Base-by-base conservation (phyloP, 2,888 invertebrate species). In the Tridacna gigas region DNA sequence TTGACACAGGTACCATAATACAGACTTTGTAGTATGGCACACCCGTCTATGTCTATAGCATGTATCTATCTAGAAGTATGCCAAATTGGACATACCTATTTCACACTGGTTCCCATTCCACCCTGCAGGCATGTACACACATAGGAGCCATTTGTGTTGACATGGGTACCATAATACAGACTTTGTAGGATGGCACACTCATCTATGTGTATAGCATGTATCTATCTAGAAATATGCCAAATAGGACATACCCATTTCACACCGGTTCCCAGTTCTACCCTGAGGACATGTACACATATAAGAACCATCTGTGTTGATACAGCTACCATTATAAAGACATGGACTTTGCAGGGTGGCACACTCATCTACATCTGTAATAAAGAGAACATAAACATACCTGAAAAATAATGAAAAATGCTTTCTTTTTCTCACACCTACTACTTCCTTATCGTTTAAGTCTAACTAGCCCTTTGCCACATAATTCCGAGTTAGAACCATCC, bases 1-100 rank as follows among this genome's bases (percentile, higher is more conserved):
- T n/a, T n/a, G n/a, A 83, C 79, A 76, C 90, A n/a, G n/a, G 84
- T 88, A 9, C 85, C 90, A 15, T 84, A 82, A 78, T 90, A 84
- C 60, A 79, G 26, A 4, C 13, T 18, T 13, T 86, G 88, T 9
- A 67, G 77, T 20, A 48, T 79, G 2, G 67, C 22, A 56, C 83
- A 87, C 67, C 82, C 85, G n/a, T n/a, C n/a, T n/a, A n/a, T n/a
- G 81, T 89, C 37, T 37, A 37, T 7, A 7, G 7, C 37, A 37
- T 56, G 3, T 56, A 56, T 15, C 15, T 9, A 56, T 56, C 5
- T 56, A 20, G 63, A 22, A 25, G 25, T 12, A 9, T 13, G 2
- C 13, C 22, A n/a, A 63, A 3, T 4, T 22, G 22, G 12, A 73
- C 86, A 60, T 78, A 89, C 89, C 88, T 48, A 71, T 69, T 78